Evolutionary conservation across 2,797 vertebrate species (phyloP), one percentile per base, ranked within the genome.

Genomic region (Nannoperca obscura): DNA sequence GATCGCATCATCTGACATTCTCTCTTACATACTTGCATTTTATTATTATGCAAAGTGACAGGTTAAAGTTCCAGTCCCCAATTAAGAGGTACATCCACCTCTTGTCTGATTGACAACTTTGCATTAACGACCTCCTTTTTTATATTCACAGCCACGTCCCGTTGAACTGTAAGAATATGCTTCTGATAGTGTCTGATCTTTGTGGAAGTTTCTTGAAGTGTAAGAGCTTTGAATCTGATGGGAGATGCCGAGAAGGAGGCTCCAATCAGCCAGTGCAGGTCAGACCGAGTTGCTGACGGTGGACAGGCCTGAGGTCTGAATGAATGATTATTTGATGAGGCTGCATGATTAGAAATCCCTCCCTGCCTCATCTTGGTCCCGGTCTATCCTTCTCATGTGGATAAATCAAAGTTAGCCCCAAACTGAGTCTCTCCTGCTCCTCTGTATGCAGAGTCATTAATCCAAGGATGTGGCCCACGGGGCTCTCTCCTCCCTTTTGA

Each of bases 371-470:
- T 81, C 63, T 55, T 22, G 20, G 53, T 81, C 76, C 63, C 52
- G 13, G 68, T 82, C 58, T 68, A 10, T 67, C 32, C 70, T 70
- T 73, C 80, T 92, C 73, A 72, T 91, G 83, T 83, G 83, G 74
- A 83, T 91, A 82, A 91, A 91, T 89, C 89, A 91, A 86, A 91
- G 85, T 72, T 77, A 9, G 53, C 81, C 69, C 62, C 71, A 71
- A 80, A 84, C 80, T 59, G 61, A 78, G 74, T 90, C 80, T 90
- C 80, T 86, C 79, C 78, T 85, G 68, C 81, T 65, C 24, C 46
- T 76, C 85, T 71, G 57, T 81, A 84, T 90, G 86, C 68, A 78
- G 58, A 89, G 68, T 91, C 91, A 93, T 92, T 93, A 91, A 91
- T 82, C 83, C 80, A 73, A 63, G 81, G 81, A 89, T 82, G 84